Evolutionary conservation across 2,797 vertebrate genomes (phyloP).

Genomic region (Botia almorhae): DNA sequence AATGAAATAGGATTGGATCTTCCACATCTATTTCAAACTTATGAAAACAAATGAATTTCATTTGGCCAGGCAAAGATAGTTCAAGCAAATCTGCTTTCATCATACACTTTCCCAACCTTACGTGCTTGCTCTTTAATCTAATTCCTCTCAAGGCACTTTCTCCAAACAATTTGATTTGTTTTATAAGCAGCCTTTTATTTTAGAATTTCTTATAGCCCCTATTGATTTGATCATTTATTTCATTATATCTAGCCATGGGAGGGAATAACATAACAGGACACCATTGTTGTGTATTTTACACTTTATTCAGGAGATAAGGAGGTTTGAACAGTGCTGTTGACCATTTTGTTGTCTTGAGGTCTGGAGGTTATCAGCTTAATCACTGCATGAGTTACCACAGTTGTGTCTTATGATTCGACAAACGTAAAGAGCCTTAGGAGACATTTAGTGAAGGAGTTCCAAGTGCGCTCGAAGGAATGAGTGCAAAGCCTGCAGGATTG

Average conservation of each 20-base stretch:
- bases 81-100: constrained; percentile 16
- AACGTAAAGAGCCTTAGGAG: constrained; percentile 48
- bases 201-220: background rate
- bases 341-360: constrained; percentile 25
- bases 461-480: constrained; percentile 53
- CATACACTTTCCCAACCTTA: constrained; percentile 11
- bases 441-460: constrained; percentile 49
- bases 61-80: constrained; percentile 31
- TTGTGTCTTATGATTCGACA: constrained; percentile 39
- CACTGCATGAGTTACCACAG: constrained; percentile 45
- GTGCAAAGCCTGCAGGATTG: constrained; percentile 58
- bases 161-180: constrained; percentile 41
- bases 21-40: constrained; percentile 4
- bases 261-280: constrained; percentile 16
- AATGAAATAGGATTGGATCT: constrained; percentile 16
- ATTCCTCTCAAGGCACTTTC: constrained; percentile 45
- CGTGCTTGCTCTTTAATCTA: constrained; percentile 33
- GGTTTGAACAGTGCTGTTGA: constrained; percentile 7
- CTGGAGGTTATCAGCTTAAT: constrained; percentile 48
- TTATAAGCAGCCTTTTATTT: constrained; percentile 36
- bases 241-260: constrained; percentile 24
- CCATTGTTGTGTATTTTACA: background rate
- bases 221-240: background rate
- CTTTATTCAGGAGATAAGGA: constrained; percentile 28
- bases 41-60: constrained; percentile 33